Evolutionary conservation across 2,797 vertebrate species (phyloP), one percentile per base, ranked within the genome.

Genomic region (Tauraco hartlaubi): DNA sequence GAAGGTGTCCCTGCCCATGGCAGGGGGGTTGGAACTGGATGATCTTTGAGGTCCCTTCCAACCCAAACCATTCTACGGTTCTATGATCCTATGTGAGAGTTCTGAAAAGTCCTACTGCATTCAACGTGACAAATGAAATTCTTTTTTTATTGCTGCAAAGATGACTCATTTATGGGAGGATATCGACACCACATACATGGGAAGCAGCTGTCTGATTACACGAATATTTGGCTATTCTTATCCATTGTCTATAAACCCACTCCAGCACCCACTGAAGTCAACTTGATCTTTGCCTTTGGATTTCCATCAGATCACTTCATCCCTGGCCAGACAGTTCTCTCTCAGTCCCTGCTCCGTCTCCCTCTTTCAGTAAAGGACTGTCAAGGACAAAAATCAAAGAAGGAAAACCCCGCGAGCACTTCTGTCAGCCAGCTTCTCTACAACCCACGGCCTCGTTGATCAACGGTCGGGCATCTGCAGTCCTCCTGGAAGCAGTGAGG

Each of bases 141-240:
- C 41, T 61, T 55, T 33, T 62, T 56, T 83, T 64, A 58, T 68
- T 77, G 23, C 92, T 94, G 94, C 92, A 93, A 85, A 86, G 84
- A 88, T 91, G 91, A 94, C 48, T 97, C 95, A 94, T 61, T 90
- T 63, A 74, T 10, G 28, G 75, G 75, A 86, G 56, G 78, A 55
- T 48, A 85, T 33, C 85, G 80, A 39, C 67, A 79, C 78, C 67
- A 31, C 51, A 18, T 9, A 29, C 71, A 66, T 18, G 87, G 85
- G 88, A 91, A 92, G 92, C 78, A 95, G 94, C 87, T 91, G 89
- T 63, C 85, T 56, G 78, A 76, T 80, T 63, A 69, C 89, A 54
- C 4, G 21, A 90, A 5, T 71, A 72, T 92, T 94, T 91, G 63
- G 80, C 75, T 96, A 29, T 94, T 94, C 81, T 79, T 88, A 74